Conservation (phyloP, 2,113 vertebrate genomes). For the Tricholaema leucomelas region DNA sequence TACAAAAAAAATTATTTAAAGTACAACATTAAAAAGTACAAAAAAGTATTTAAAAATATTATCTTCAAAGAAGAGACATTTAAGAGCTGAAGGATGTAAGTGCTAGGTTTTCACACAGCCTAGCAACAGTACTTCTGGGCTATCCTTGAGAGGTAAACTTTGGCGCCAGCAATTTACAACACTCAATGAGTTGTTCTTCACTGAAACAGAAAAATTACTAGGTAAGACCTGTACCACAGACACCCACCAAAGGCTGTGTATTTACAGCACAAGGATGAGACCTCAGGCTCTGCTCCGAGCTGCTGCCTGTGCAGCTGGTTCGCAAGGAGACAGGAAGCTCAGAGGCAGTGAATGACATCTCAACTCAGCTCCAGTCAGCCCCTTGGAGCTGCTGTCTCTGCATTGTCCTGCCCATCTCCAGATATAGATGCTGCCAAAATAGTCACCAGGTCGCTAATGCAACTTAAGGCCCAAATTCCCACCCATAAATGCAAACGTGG, state of each 20-base stretch:
- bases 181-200: not conserved
- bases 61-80: not conserved
- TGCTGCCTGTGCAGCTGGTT: not conserved
- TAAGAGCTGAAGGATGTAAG: not conserved
- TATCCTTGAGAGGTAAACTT: not conserved
- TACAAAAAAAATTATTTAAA: too few relatives aligned
- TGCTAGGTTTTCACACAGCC: not conserved
- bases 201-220: not conserved
- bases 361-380: not conserved
- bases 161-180: not conserved
- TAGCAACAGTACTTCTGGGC: not conserved
- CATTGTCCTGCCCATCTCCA: rapidly evolving
- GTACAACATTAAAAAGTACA: too few relatives aligned
- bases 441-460: not conserved
- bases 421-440: rapidly evolving
- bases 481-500: not conserved
- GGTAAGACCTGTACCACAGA: not conserved
- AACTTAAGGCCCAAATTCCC: not conserved
- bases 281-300: rapidly evolving
- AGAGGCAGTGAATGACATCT: not conserved
- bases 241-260: not conserved
- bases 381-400: not conserved
- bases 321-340: not conserved
- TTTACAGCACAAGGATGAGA: not conserved
- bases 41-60: not conserved